These are phyloP conservation scores for Molossus molossus DNA, from an alignment of 2,797 vertebrate species.

Conservation along the genomic window DNA sequence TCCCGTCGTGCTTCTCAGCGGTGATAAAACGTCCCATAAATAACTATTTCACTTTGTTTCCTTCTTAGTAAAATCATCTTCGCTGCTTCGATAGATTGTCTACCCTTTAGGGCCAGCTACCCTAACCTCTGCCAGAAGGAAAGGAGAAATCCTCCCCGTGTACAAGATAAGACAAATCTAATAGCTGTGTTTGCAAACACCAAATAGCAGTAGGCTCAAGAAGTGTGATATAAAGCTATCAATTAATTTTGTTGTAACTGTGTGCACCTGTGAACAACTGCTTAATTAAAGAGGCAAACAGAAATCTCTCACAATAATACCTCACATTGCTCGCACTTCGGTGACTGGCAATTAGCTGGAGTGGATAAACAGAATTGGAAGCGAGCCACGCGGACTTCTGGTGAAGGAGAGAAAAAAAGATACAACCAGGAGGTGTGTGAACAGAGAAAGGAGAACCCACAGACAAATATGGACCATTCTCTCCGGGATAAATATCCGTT, in stretches of 20 bases:
- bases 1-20: constrained; percentile 73
- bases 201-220: constrained; percentile 87
- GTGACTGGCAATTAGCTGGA: constrained; percentile 91
- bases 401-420: constrained; percentile 81
- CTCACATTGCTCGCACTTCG: constrained; percentile 90
- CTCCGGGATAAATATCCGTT: constrained; percentile 82
- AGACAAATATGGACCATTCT: constrained; percentile 85
- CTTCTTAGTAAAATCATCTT: constrained; percentile 86
- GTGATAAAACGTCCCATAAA: constrained; percentile 87
- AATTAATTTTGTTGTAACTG: constrained; percentile 93
- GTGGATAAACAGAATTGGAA: constrained; percentile 92
- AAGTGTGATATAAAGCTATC: constrained; percentile 90
- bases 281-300: constrained; percentile 93
- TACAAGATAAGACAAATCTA: constrained; percentile 86
- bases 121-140: constrained; percentile 87
- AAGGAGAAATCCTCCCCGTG: constrained; percentile 84
- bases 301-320: constrained; percentile 91
- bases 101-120: constrained; percentile 85
- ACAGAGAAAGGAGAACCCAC: constrained; percentile 82
- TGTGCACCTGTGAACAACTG: constrained; percentile 92
- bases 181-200: constrained; percentile 88
- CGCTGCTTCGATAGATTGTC: constrained; percentile 87
- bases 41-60: constrained; percentile 86
- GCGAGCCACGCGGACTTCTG: constrained; percentile 88
- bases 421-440: constrained; percentile 85